Conservation (phyloP, 2,888 invertebrate genomes). For the Hermaeophaga mercurialis region DNA sequence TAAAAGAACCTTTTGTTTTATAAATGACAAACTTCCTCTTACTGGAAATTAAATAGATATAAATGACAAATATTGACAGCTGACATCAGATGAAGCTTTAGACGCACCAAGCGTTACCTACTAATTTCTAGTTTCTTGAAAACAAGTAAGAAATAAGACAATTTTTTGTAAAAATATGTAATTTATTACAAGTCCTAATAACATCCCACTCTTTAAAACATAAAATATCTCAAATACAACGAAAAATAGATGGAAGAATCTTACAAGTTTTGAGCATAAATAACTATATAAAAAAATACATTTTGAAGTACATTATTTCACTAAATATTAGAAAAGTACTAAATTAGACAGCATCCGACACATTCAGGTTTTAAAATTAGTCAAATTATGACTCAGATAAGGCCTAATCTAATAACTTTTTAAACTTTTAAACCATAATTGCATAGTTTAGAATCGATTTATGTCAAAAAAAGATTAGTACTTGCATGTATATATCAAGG, state of each 20-base stretch:
- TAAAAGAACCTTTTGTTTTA: no score
- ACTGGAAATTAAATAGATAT: no score
- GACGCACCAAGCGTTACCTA: no score
- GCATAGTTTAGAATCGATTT: constrained; percentile 1
- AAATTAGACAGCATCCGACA: background rate
- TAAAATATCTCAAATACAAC: constrained; percentile 30
- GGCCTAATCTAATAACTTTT: background rate
- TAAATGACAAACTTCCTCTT: no score
- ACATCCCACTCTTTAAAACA: constrained; percentile 39
- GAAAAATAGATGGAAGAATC: constrained; percentile 33
- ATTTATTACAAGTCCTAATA: constrained; percentile 40
- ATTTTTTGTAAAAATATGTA: constrained; percentile 37
- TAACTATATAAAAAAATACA: constrained; percentile 20
- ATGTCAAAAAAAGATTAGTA: constrained; percentile 1
- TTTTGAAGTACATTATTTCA: constrained; percentile 2
- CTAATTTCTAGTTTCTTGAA: no score
- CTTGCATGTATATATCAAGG: constrained; percentile 14
- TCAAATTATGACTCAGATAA: background rate
- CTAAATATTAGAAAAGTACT: background rate
- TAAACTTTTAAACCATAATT: constrained; percentile 2
- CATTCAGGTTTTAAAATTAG: background rate
- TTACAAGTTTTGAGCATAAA: constrained; percentile 32
- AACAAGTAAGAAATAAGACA: background rate
- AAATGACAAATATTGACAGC: no score
- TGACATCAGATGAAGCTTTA: no score